These are phyloP conservation scores for Laupala kohalensis DNA, from an alignment of 1,140 invertebrate species.

Conservation along the genomic window DNA sequence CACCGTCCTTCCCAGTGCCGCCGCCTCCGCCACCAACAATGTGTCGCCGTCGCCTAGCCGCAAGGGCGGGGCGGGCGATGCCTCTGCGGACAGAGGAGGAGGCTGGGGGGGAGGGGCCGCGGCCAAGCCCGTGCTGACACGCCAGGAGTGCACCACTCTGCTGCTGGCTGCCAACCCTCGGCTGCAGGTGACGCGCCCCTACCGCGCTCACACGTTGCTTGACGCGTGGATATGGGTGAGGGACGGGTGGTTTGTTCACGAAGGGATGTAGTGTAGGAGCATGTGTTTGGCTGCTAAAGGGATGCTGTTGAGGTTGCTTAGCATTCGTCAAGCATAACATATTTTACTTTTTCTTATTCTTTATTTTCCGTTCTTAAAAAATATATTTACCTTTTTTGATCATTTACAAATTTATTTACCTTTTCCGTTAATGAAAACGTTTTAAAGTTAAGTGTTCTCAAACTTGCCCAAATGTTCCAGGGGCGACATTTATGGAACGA, in stretches of 20 bases:
- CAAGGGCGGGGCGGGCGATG: neutral
- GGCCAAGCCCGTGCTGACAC: constrained; percentile 52
- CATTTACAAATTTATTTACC: too few relatives aligned
- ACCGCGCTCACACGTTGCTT: neutral
- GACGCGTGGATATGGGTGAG: neutral
- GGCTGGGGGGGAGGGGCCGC: constrained; percentile 14
- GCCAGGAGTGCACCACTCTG: constrained; percentile 67
- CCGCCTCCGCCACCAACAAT: constrained; percentile 31
- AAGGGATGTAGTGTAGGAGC: too few relatives aligned
- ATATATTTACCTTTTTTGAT: too few relatives aligned
- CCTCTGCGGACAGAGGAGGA: neutral
- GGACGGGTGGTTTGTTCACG: neutral
- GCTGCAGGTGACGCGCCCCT: neutral
- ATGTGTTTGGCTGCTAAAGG: too few relatives aligned
- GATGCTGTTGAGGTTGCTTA: too few relatives aligned
- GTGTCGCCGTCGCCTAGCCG: constrained; percentile 50
- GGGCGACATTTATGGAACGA: too few relatives aligned
- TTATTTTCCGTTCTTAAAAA: neutral
- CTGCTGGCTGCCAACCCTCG: constrained; percentile 46
- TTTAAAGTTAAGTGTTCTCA: too few relatives aligned
- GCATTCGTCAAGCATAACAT: too few relatives aligned
- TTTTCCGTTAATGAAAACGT: too few relatives aligned
- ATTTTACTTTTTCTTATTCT: too few relatives aligned
- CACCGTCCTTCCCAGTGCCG: constrained; percentile 7
- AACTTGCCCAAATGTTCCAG: too few relatives aligned